Conservation (phyloP, 1,140 invertebrate genomes). For the Sarcophaga peregrina region DNA sequence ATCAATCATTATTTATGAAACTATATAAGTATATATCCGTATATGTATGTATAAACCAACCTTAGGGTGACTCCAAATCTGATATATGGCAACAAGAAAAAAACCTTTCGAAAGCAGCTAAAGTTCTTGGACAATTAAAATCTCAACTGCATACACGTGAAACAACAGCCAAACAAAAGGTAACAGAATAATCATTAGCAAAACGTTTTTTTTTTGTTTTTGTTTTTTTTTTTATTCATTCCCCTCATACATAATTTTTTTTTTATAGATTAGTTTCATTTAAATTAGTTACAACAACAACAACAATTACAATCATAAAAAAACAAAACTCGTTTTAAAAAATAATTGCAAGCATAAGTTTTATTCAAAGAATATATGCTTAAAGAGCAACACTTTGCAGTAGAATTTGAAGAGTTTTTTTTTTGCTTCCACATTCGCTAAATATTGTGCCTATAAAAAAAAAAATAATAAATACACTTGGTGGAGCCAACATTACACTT, state of each 20-base stretch:
- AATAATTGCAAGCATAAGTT: too few relatives aligned
- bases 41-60: not conserved
- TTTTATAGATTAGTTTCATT: too few relatives aligned
- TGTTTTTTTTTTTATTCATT: too few relatives aligned
- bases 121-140: conserved; percentile 67
- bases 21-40: not conserved
- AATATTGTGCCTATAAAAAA: too few relatives aligned
- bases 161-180: conserved; percentile 66
- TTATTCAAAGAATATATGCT: too few relatives aligned
- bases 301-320: too few relatives aligned
- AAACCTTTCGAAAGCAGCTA: conserved; percentile 67
- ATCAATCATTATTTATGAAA: conserved; percentile 7
- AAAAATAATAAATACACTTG: not conserved
- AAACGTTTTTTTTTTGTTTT: too few relatives aligned
- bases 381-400: too few relatives aligned
- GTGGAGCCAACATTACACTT: not conserved
- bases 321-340: too few relatives aligned
- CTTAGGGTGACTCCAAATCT: conserved; percentile 66
- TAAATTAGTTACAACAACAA: not conserved
- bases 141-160: conserved; percentile 66
- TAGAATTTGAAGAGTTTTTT: too few relatives aligned
- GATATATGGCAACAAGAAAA: conserved; percentile 68
- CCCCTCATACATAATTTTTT: too few relatives aligned
- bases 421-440: too few relatives aligned
- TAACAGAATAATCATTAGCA: conserved; percentile 51